phyloP scores from a whole-genome alignment of 2,888 invertebrate species.

The Deilephila porcellus region DNA sequence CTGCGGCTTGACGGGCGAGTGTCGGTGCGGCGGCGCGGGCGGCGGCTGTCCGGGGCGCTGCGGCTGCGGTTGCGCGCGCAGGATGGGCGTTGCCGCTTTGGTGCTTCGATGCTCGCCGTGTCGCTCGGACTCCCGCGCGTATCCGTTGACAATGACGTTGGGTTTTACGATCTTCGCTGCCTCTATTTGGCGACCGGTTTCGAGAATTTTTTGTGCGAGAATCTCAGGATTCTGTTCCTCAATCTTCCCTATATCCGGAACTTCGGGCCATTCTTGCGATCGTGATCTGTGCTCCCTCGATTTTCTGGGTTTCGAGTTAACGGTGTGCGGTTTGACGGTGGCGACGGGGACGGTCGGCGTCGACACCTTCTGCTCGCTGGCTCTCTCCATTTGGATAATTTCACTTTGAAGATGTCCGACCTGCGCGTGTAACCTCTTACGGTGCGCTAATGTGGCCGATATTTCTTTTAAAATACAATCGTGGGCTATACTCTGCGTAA shows the following conservation, averaged over 20 bases:
- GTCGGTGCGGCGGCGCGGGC: constrained; percentile 55
- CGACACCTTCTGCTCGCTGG: constrained; percentile 85
- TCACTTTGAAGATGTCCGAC: constrained; percentile 92
- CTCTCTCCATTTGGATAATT: constrained; percentile 89
- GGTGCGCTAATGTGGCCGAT: constrained; percentile 91
- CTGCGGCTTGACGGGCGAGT: constrained; percentile 70
- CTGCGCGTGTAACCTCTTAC: constrained; percentile 93
- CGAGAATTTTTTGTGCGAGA: constrained; percentile 94
- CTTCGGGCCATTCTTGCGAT: constrained; percentile 96
- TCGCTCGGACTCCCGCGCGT: constrained; percentile 64
- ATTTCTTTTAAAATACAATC: constrained; percentile 95
- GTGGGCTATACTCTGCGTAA: constrained; percentile 89
- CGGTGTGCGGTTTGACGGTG: constrained; percentile 75
- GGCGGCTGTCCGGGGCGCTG: constrained; percentile 49
- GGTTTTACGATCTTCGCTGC: constrained; percentile 88
- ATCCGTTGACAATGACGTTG: constrained; percentile 76
- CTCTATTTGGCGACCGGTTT: constrained; percentile 95
- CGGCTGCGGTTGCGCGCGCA: constrained; percentile 58
- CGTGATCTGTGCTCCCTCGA: constrained; percentile 90
- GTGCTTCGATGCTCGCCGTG: constrained; percentile 54
- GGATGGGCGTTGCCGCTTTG: constrained; percentile 51
- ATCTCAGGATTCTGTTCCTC: constrained; percentile 96
- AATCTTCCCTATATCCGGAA: constrained; percentile 95
- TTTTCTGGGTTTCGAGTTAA: constrained; percentile 73
- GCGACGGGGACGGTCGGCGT: constrained; percentile 66